Percentiles rank a stretch among this genome's conserved stretches.
Conservation (phyloP, 2,113 vertebrate genomes). For the Apodemus sylvaticus region DNA sequence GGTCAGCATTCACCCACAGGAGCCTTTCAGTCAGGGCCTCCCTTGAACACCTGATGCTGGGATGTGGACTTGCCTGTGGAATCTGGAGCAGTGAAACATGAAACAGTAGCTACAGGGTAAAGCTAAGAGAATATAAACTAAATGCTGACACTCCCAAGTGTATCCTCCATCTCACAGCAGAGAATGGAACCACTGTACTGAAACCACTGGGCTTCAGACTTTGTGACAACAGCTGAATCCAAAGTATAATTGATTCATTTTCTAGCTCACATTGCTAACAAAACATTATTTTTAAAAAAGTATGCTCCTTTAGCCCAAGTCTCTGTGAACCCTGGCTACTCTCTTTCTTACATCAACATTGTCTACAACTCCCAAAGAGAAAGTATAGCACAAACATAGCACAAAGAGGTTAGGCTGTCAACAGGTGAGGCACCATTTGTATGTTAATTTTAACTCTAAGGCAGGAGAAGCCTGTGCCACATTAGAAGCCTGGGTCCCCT, state of each 20-base stretch:
- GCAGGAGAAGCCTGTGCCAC: not conserved
- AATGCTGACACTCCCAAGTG: not conserved
- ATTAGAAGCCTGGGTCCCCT: not conserved
- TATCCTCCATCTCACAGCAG: not conserved
- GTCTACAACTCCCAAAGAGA: not conserved
- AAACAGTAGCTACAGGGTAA: not conserved
- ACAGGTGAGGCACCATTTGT: not conserved
- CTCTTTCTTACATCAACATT: not conserved
- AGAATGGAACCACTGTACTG: not conserved
- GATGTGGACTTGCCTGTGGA: not conserved
- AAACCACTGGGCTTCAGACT: not conserved
- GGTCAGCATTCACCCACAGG: not conserved
- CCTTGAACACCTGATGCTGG: not conserved
- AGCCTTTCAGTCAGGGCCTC: not conserved
- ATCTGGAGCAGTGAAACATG: not conserved
- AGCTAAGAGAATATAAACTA: not conserved
- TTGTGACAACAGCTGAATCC: not conserved
- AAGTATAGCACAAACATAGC: not conserved
- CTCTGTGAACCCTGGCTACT: not conserved
- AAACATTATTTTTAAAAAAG: not conserved
- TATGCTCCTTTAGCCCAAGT: not conserved
- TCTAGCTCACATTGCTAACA: not conserved
- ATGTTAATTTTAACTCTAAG: not conserved
- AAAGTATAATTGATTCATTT: not conserved
- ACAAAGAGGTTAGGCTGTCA: not conserved